A percentile compares a stretch with the other conserved stretches of the same genome.
Conservation (phyloP, 2,797 vertebrate genomes). For the Lacerta bilineata region DNA sequence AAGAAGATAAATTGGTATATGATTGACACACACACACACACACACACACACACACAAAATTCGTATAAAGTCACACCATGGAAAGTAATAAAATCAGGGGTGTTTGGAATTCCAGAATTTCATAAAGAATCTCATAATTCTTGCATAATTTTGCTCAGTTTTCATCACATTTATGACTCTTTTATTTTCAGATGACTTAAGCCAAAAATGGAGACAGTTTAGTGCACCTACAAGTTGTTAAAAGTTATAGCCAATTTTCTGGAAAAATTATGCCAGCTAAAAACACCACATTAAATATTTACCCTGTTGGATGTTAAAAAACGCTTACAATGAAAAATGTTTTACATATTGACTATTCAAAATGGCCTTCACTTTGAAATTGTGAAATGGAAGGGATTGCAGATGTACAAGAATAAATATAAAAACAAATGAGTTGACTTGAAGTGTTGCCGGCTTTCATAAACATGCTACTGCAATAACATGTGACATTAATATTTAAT, state of each 20-base stretch:
- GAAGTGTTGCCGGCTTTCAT: slow-evolving; percentile 90
- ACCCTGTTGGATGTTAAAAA: slow-evolving; percentile 88
- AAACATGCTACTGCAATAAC: slow-evolving; percentile 91
- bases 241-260: slow-evolving; percentile 88
- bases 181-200: slow-evolving; percentile 83
- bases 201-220: slow-evolving; percentile 85
- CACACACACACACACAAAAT: slow-evolving; percentile 50
- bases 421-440: slow-evolving; percentile 90
- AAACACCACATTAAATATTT: slow-evolving; percentile 89
- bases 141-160: slow-evolving; percentile 77
- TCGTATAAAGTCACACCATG: slow-evolving; percentile 31
- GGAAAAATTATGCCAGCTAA: slow-evolving; percentile 87
- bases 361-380: slow-evolving; percentile 87
- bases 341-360: slow-evolving; percentile 87
- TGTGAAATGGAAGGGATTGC: slow-evolving; percentile 87
- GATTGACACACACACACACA: neutral
- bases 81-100: slow-evolving; percentile 63
- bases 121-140: slow-evolving; percentile 75
- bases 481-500: slow-evolving; percentile 93
- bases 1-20: slow-evolving; percentile 58
- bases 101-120: slow-evolving; percentile 75
- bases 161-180: slow-evolving; percentile 83
- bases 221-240: slow-evolving; percentile 86
- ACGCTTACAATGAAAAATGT: slow-evolving; percentile 88
- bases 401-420: slow-evolving; percentile 89